Conservation (phyloP, 2,888 invertebrate species). For the Clanis bilineata region DNA sequence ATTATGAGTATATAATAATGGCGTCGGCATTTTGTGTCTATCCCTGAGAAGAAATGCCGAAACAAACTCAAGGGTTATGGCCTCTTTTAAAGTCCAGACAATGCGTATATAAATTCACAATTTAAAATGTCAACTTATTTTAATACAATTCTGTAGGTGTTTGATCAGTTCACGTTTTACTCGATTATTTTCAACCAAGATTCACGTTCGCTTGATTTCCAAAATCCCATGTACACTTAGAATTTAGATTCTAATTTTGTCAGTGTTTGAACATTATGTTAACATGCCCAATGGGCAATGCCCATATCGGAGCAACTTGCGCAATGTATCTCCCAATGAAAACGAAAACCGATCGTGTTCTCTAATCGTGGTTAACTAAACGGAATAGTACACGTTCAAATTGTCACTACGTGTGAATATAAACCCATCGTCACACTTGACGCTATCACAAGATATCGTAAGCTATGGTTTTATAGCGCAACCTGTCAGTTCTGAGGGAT, state of each 20-base stretch:
- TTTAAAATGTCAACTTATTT: no score
- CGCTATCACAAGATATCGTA: neutral
- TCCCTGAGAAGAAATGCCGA: no score
- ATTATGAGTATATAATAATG: no score
- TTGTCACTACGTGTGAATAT: conserved; percentile 7
- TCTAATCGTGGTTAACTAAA: neutral
- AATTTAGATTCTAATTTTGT: neutral
- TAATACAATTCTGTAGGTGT: no score
- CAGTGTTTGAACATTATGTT: neutral
- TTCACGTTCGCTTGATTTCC: neutral
- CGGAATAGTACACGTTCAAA: conserved; percentile 1
- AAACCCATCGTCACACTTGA: neutral
- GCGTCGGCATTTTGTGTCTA: no score
- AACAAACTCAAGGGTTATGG: no score
- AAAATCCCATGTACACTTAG: neutral
- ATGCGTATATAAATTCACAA: no score
- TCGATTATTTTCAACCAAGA: neutral
- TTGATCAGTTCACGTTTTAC: no score
- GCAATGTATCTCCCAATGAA: neutral
- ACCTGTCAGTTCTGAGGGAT: neutral
- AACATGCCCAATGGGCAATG: conserved; percentile 4
- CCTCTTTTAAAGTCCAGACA: no score
- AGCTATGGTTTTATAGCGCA: neutral
- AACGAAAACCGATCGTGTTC: conserved; percentile 3
- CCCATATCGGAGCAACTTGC: conserved; percentile 1